Base-by-base conservation (phyloP, 2,888 invertebrate genomes). In the Watsonalla binaria region DNA sequence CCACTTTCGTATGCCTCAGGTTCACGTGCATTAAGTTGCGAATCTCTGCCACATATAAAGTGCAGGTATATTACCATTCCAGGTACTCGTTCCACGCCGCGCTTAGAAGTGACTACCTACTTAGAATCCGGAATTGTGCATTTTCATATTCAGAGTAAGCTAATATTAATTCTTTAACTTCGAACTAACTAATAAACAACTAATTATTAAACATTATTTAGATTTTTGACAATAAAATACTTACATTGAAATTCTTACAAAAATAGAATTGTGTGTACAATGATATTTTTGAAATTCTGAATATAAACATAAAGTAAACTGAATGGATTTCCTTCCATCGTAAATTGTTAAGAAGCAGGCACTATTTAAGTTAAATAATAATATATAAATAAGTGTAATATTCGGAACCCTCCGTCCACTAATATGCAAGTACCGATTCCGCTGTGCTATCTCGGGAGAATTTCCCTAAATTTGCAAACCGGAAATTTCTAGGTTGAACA, bases 1-100 rank as follows among this genome's bases (percentile, higher is more conserved):
- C 61, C 54, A 59, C 55, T 52, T 51, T 58, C 51, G 46, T 55
- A 37, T 55, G 49, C 48, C 51, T 51, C 54, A 52, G 54, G 51
- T 58, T 52, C 42, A 51, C 47, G 37, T 46, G 13, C 45, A 45
- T 52, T 46, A 48, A 51, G 45, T 42, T 52, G 34, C n/a, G 33
- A 14, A 47, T 24, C 52, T 61, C 34, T 15, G 47, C 37, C 42
- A 45, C 35, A 45, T 52, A 45, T 45, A 54, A 51, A 51, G 55
- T 46, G 59, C 54, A 59, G 39, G 39, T 47, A 34, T 46, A 47
- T 39, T 39, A 52, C 60, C 52, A 56, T 52, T 52, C 50, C 51
- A 42, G 50, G 45, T 53, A 60, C 13, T 24, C 24, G 24, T 24
- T 24, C 24, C 4, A 24, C 24, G 24, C 24, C 24, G 2, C 24